A percentile compares a stretch with the other conserved stretches of the same genome.
phyloP scores from a whole-genome alignment of 2,888 invertebrate species.

The Micoletzkya japonica region DNA sequence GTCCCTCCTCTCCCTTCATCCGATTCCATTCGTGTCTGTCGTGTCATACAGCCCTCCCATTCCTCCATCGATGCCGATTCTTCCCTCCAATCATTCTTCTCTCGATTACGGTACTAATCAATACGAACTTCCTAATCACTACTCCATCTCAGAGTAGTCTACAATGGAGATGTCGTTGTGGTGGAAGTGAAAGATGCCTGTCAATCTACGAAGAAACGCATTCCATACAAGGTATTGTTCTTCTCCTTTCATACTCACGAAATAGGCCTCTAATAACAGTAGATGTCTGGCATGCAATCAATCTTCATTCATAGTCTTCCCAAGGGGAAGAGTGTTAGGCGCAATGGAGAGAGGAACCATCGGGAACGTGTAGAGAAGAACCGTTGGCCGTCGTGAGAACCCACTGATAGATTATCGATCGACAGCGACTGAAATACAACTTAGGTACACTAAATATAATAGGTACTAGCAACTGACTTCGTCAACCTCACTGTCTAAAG shows the following conservation, averaged over 20 bases:
- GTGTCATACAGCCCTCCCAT: too few relatives aligned
- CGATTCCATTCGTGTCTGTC: too few relatives aligned
- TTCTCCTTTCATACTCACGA: background rate
- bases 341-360: too few relatives aligned
- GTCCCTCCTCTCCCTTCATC: too few relatives aligned
- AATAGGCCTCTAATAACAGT: too few relatives aligned
- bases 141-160: background rate
- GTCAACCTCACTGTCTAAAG: too few relatives aligned
- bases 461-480: too few relatives aligned
- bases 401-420: too few relatives aligned
- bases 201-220: background rate
- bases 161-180: slow-evolving; percentile 19
- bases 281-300: background rate
- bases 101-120: background rate
- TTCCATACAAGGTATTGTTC: slow-evolving; percentile 6
- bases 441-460: too few relatives aligned
- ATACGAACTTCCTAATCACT: background rate
- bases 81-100: background rate
- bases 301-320: background rate
- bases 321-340: background rate
- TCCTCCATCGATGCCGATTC: background rate
- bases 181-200: slow-evolving; percentile 1
- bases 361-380: too few relatives aligned
- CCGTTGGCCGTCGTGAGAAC: too few relatives aligned
- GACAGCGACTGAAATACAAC: too few relatives aligned